Evolutionary conservation across 1,140 invertebrate species (phyloP).

Genomic region (Achroia grisella): DNA sequence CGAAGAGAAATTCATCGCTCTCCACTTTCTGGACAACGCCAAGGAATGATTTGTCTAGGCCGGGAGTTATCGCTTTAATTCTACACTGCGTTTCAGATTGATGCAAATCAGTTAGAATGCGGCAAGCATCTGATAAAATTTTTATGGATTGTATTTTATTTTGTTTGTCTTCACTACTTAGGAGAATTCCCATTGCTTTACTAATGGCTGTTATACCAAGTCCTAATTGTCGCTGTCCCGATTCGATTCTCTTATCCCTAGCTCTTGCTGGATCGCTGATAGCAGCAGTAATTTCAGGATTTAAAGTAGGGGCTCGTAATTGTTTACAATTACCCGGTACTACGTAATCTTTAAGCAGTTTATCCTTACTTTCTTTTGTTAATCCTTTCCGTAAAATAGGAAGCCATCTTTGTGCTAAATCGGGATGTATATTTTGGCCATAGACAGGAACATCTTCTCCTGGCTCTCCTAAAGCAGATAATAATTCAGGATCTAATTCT

Average conservation of each 20-base stretch:
- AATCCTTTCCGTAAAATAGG: background rate
- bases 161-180: background rate
- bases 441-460: background rate
- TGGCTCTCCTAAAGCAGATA: background rate
- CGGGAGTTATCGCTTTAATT: background rate
- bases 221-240: background rate
- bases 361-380: background rate
- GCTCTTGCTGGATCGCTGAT: background rate
- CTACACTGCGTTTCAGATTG: background rate
- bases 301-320: background rate
- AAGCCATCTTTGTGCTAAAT: background rate
- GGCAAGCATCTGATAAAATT: background rate
- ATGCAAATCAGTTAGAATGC: conserved; percentile 1
- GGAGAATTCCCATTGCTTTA: background rate
- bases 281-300: conserved; percentile 6
- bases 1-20: conserved; percentile 1
- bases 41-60: background rate
- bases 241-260: conserved; percentile 2
- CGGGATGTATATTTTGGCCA: background rate
- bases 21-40: background rate
- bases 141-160: background rate
- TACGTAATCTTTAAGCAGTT: conserved; percentile 1
- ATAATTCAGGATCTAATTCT: too few species aligned
- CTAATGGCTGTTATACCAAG: conserved; percentile 1
- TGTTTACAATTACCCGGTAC: conserved; percentile 2